Evolutionary conservation across 2,113 vertebrate species (phyloP), one percentile per base, ranked within the genome.

Genomic region (Azemiops feae): DNA sequence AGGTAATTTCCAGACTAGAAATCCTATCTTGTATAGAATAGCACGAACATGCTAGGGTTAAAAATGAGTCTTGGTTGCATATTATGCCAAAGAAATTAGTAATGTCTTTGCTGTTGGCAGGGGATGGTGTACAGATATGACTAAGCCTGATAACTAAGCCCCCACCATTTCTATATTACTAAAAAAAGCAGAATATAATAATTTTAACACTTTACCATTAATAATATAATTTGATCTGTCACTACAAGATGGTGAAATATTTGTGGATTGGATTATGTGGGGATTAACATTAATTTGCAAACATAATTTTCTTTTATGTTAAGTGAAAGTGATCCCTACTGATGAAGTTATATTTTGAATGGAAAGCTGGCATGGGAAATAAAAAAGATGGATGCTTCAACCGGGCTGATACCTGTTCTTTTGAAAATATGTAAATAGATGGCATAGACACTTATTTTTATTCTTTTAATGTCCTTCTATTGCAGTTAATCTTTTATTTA

Each of bases 291-390:
- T 64, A 57, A 34, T 89, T 95, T 93, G 94, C 90, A 93, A 95
- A 94, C 94, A 64, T 96, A 86, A 16, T 85, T 91, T 88, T 94
- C 64, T 93, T 96, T 95, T 85, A 95, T 92, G 88, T 96, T 95
- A 95, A 95, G 95, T 93, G 91, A 94, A 96, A 95, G 88, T 94
- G 64, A 94, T 94, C 95, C 95, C 93, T 57, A 30, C 91, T 90
- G 95, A 92, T 91, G 95, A 96, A 95, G 93, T 93, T 95, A 96
- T 95, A 96, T 96, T 96, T 96, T 97, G 95, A 97, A 94, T 95
- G 95, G 95, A 96, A 96, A 93, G 95, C 96, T 89, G 94, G 95
- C 95, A 93, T 95, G 94, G 96, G 96, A 96, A 96, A 94, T 88
- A 95, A 89, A 95, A 89, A 89, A 97, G 94, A 96, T 89, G 92